phyloP scores from a whole-genome alignment of 1,140 invertebrate species.

The Epicauta chinensis region DNA sequence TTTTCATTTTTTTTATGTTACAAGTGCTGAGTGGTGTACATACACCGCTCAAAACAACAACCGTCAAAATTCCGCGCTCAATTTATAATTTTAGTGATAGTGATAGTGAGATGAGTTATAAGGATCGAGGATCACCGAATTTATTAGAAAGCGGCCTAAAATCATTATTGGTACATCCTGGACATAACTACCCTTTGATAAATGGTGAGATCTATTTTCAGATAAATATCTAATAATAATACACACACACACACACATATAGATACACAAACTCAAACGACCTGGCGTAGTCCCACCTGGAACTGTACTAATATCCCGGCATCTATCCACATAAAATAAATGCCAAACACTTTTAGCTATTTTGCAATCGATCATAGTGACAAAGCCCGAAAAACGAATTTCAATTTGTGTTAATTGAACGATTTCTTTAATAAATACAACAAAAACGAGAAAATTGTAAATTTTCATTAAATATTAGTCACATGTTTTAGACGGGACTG shows the following conservation, averaged over 20 bases:
- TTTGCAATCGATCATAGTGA: too few relatives aligned
- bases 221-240: too few relatives aligned
- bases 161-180: conserved; percentile 42
- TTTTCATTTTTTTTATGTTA: conserved; percentile 19
- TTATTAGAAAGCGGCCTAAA: conserved; percentile 42
- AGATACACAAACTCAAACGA: too few relatives aligned
- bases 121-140: conserved; percentile 41
- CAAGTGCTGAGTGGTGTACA: conserved; percentile 29
- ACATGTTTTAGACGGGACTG: too few relatives aligned
- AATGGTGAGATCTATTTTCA: conserved; percentile 35
- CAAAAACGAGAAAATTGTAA: too few relatives aligned
- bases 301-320: neutral
- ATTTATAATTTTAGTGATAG: conserved; percentile 42
- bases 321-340: too few relatives aligned
- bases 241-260: too few relatives aligned
- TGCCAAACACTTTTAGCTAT: too few relatives aligned
- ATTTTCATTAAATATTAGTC: too few relatives aligned
- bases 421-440: too few relatives aligned
- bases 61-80: conserved; percentile 42
- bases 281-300: conserved; percentile 1
- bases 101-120: conserved; percentile 45
- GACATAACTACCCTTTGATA: conserved; percentile 41
- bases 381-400: too few relatives aligned
- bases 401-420: too few relatives aligned
- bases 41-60: conserved; percentile 33